phyloP scores from a whole-genome alignment of 2,113 vertebrate species.

The Equus quagga region DNA sequence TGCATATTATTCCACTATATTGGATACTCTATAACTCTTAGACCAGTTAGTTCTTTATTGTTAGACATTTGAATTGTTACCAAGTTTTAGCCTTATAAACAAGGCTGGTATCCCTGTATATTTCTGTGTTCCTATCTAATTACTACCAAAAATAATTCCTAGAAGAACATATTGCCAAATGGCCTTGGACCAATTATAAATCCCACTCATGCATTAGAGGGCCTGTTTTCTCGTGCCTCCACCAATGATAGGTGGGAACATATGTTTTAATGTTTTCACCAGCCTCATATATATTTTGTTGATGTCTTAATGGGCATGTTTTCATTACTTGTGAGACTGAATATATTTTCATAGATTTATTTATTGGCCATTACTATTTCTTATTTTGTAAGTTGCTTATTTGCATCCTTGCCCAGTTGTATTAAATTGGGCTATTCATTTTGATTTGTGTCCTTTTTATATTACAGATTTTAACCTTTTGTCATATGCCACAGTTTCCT shows the following conservation, averaged over 20 bases:
- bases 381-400: background rate
- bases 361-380: background rate
- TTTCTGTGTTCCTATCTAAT: background rate
- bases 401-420: conserved; percentile 14
- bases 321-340: background rate
- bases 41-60: background rate
- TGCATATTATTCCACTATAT: background rate
- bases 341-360: background rate
- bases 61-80: background rate
- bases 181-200: background rate
- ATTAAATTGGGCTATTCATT: conserved; percentile 6
- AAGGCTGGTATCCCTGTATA: background rate
- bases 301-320: background rate
- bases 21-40: background rate
- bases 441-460: conserved; percentile 42
- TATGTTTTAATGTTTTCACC: background rate
- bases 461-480: conserved; percentile 41
- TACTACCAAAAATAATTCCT: conserved; percentile 24
- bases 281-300: background rate
- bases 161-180: background rate
- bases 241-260: background rate
- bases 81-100: background rate
- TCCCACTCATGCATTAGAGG: background rate
- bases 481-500: background rate
- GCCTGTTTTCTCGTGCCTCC: background rate